Percentiles rank a stretch among this genome's conserved stretches.
Conservation (phyloP, 2,888 invertebrate genomes). For the Tinea pellionella region DNA sequence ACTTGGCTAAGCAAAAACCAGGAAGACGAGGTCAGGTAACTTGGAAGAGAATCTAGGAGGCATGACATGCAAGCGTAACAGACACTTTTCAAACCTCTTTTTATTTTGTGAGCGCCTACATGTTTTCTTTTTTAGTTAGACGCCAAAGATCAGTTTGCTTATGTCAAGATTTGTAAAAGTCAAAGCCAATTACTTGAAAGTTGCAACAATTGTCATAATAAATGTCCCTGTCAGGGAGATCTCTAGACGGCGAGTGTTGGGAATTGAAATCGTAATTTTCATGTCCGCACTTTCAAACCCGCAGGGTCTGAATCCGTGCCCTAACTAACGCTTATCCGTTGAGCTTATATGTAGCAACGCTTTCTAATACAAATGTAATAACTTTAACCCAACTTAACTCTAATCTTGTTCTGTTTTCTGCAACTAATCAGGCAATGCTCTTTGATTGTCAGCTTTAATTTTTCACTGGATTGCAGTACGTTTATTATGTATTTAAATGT, state of each 20-base stretch:
- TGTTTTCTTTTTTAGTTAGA: too few species aligned
- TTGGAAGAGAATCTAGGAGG: neutral
- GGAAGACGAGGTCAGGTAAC: neutral
- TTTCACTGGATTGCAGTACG: too few species aligned
- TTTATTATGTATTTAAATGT: too few species aligned
- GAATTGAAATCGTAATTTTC: slow-evolving; percentile 38
- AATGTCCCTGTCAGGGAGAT: slow-evolving; percentile 6
- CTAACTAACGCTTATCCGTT: slow-evolving; percentile 14
- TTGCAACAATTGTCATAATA: neutral
- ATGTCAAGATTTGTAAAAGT: neutral
- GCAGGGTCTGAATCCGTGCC: slow-evolving; percentile 22
- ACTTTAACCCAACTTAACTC: slow-evolving; percentile 1
- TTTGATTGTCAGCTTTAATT: too few species aligned
- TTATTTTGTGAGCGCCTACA: too few species aligned
- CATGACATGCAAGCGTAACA: neutral
- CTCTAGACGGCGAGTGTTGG: slow-evolving; percentile 18
- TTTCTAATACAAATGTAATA: slow-evolving; percentile 12
- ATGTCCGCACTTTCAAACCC: slow-evolving; percentile 38
- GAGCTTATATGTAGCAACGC: slow-evolving; percentile 7
- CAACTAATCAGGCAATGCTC: neutral
- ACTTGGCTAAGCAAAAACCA: neutral
- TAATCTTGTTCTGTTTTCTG: slow-evolving; percentile 2
- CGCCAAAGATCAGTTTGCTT: too few species aligned
- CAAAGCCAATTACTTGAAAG: slow-evolving; percentile 3
- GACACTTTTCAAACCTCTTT: too few species aligned